These are phyloP conservation scores for Brachylomia viminalis DNA, from an alignment of 2,888 invertebrate genomes.

Conservation along the genomic window DNA sequence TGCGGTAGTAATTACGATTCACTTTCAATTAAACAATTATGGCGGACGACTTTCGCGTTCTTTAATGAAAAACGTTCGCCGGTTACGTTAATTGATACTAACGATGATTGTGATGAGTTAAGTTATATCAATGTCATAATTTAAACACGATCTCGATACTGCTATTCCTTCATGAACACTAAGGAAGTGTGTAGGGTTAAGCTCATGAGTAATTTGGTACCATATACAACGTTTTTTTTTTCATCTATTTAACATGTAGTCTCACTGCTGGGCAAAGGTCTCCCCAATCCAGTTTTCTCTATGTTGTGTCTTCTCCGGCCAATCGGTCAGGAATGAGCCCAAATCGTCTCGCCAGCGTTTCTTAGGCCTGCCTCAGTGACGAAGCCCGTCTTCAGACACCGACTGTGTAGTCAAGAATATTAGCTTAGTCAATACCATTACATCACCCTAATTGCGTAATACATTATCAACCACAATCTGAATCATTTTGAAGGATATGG, in stretches of 20 bases:
- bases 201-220: background rate
- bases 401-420: background rate
- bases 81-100: constrained; percentile 31
- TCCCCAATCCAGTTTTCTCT: background rate
- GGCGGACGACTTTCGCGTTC: constrained; percentile 49
- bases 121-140: constrained; percentile 6
- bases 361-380: no score
- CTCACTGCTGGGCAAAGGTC: background rate
- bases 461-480: no score
- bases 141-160: background rate
- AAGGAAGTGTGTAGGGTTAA: background rate
- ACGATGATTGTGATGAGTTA: constrained; percentile 5
- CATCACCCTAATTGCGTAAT: no score
- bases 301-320: background rate
- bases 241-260: background rate
- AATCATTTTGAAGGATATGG: no score
- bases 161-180: background rate
- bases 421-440: background rate
- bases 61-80: constrained; percentile 19
- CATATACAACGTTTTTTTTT: no score
- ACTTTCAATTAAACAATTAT: constrained; percentile 59
- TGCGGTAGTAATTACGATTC: constrained; percentile 58
- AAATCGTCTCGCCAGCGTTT: no score
- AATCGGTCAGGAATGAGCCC: no score
- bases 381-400: no score